Evolutionary conservation across 2,888 invertebrate species (phyloP).

Genomic region (Agrotis segetum): DNA sequence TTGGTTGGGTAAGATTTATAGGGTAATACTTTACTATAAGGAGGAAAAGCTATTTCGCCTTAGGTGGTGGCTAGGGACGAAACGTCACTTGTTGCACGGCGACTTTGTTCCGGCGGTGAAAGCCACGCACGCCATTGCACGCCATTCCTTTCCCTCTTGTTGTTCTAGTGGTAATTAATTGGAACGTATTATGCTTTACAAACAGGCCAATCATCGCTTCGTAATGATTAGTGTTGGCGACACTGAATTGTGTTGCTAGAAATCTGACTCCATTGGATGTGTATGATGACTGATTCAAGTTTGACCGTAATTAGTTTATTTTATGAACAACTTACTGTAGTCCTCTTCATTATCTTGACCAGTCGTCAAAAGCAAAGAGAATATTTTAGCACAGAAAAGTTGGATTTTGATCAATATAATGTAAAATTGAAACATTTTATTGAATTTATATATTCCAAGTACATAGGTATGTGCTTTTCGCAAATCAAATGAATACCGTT

Average conservation of each 20-base stretch:
- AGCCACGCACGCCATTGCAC: slow-evolving; percentile 87
- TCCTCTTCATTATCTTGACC: too few relatives aligned
- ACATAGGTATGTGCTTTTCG: background rate
- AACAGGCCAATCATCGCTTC: slow-evolving; percentile 59
- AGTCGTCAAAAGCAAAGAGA: slow-evolving; percentile 9
- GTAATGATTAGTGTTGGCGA: slow-evolving; percentile 53
- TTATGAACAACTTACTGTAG: background rate
- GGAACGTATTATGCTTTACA: slow-evolving; percentile 61
- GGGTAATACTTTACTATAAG: slow-evolving; percentile 64
- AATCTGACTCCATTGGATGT: slow-evolving; percentile 8
- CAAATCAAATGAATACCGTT: slow-evolving; percentile 17
- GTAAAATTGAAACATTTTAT: background rate
- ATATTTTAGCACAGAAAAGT: slow-evolving; percentile 21
- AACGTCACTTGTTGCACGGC: slow-evolving; percentile 88
- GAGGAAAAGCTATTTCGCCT: slow-evolving; percentile 74
- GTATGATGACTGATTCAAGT: slow-evolving; percentile 5
- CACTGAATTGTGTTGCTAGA: slow-evolving; percentile 35
- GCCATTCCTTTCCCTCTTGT: slow-evolving; percentile 79
- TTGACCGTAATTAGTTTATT: background rate
- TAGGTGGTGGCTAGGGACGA: slow-evolving; percentile 75
- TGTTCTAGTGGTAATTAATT: slow-evolving; percentile 79
- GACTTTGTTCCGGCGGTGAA: slow-evolving; percentile 87
- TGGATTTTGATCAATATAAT: background rate
- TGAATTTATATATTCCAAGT: background rate
- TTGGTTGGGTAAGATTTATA: slow-evolving; percentile 45